Percentiles rank a stretch among this genome's conserved stretches.
Evolutionary conservation across 2,113 vertebrate genomes (phyloP).

Genomic region (Columba janthina): DNA sequence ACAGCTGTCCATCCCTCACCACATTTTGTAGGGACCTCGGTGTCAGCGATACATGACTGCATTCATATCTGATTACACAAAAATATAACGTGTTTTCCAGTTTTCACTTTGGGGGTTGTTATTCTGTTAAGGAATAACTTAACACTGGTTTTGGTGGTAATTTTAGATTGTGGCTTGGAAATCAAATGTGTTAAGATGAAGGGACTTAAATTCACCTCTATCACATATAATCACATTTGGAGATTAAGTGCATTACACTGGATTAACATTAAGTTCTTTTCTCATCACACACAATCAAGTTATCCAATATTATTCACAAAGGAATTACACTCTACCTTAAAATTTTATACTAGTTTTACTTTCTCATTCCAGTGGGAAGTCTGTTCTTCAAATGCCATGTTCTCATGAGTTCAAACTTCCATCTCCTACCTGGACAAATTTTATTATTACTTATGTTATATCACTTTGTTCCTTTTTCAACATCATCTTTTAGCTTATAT

Average conservation of each 20-base stretch:
- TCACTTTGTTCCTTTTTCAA: background rate
- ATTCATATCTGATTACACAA: background rate
- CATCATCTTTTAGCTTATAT: background rate
- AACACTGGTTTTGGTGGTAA: background rate
- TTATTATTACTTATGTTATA: background rate
- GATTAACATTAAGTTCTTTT: background rate
- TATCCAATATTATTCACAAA: background rate
- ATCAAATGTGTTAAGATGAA: background rate
- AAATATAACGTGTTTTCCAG: fast-evolving
- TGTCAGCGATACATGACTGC: background rate
- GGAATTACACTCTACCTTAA: background rate
- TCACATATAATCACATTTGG: background rate
- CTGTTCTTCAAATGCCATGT: background rate
- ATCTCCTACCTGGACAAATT: background rate
- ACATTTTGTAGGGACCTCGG: background rate
- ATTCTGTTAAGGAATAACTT: background rate
- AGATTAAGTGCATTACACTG: background rate
- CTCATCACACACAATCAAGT: background rate
- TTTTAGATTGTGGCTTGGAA: background rate
- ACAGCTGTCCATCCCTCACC: fast-evolving
- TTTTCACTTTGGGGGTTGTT: background rate
- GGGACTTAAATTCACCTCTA: background rate
- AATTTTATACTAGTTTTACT: background rate
- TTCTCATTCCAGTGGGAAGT: background rate
- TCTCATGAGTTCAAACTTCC: background rate